Evolutionary conservation across 2,113 vertebrate genomes (phyloP), one percentile per base, ranked within the genome.

Genomic region (Himantopus leucocephalus): DNA sequence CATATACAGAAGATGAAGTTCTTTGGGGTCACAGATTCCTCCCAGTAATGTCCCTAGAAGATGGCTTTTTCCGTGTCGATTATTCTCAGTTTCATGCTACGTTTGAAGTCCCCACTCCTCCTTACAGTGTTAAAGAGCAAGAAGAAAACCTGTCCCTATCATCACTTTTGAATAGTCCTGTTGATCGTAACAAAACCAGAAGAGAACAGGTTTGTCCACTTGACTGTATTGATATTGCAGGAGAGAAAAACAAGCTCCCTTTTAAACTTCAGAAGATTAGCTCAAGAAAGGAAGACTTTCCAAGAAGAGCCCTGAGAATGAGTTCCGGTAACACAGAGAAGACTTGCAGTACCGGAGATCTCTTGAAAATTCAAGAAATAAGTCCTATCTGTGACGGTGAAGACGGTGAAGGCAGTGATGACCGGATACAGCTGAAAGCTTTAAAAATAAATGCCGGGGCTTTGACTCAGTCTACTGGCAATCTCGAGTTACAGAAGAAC

Each of bases 51-150:
- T 99, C 99, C 12, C 95, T 99, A 58, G 99, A 99, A 85, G 98
- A 99, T n/a, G 99, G 99, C 29, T 99, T 99, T 92, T 99, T 99
- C 97, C 98, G 98, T 29, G 99, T 99, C 0, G 99, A 99, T 95
- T 99, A 99, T 88, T 99, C 99, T 20, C 98, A 99, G 96, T 99
- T 99, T 64, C 99, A 99, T 26, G 98, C 98, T 93, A 99, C 98
- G 0, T 99, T 99, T 77, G 99, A 99, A 96, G 99, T 99, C 29
- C 98, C 98, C 21, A 99, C 99, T 9, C 98, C 98, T 48, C 98
- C 98, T 10, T 97, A 98, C 93, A 99, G 99, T 14, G 98, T 98
- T 41, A 99, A 99, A 92, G 99, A 99, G 85, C 98, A 99, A 47
- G 99, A 99, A 80, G 99, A 99, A 93, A 98, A 98, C 75, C 97